Evolutionary conservation across 2,888 invertebrate species (phyloP).

Genomic region (Macaria notata): DNA sequence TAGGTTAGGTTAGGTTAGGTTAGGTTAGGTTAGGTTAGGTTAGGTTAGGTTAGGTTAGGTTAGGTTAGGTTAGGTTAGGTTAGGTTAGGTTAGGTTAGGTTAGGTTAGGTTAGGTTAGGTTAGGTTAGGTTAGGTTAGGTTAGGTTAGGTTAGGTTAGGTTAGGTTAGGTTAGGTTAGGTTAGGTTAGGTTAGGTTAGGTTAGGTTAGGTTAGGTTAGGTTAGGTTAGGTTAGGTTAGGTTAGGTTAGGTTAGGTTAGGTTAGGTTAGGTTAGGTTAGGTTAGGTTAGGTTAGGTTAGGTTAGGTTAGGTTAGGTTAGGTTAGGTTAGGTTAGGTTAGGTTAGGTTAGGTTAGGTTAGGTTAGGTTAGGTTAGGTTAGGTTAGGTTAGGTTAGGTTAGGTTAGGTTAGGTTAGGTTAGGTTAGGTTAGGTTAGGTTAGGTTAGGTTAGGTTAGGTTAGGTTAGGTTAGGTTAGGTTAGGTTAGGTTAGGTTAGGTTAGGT

Average conservation of each 20-base stretch:
- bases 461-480: slow-evolving; percentile 39
- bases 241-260: slow-evolving; percentile 41
- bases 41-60: slow-evolving; percentile 42
- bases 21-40: slow-evolving; percentile 45
- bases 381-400: slow-evolving; percentile 7
- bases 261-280: slow-evolving; percentile 42
- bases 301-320: slow-evolving; percentile 45
- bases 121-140: slow-evolving; percentile 42
- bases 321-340: slow-evolving; percentile 42
- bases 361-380: slow-evolving; percentile 4
- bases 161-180: slow-evolving; percentile 45
- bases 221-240: slow-evolving; percentile 23
- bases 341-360: slow-evolving; percentile 37
- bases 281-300: slow-evolving; percentile 41
- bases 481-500: slow-evolving; percentile 38
- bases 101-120: slow-evolving; percentile 41
- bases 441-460: slow-evolving; percentile 40
- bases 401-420: slow-evolving; percentile 26
- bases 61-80: slow-evolving; percentile 25
- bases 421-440: slow-evolving; percentile 28
- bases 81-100: slow-evolving; percentile 23
- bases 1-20: slow-evolving; percentile 41
- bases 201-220: slow-evolving; percentile 25
- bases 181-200: slow-evolving; percentile 42
- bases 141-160: slow-evolving; percentile 41